A percentile compares a stretch with the other conserved stretches of the same genome.
phyloP scores from a whole-genome alignment of 2,888 invertebrate species.

The Cepaea hortensis region DNA sequence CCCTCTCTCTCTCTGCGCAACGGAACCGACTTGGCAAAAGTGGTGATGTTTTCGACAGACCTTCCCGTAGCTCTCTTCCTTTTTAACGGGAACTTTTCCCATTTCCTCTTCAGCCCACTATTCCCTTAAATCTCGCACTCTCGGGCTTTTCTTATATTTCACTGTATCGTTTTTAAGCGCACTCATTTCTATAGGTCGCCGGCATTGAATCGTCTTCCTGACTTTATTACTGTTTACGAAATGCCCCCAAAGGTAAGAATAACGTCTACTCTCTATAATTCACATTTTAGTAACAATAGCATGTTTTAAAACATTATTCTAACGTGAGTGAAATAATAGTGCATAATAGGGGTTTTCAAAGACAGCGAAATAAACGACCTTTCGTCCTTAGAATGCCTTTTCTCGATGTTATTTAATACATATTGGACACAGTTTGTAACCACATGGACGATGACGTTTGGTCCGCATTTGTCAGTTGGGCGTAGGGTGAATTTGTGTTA shows the following conservation, averaged over 20 bases:
- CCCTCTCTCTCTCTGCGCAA: neutral
- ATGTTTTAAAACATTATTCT: neutral
- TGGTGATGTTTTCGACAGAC: neutral
- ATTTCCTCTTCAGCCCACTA: neutral
- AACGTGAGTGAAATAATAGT: neutral
- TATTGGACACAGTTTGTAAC: neutral
- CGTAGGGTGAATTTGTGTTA: no score
- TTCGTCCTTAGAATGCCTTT: neutral
- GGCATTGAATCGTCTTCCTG: neutral
- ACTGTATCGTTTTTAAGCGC: neutral
- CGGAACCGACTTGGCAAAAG: neutral
- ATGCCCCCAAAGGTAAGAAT: slow-evolving; percentile 13
- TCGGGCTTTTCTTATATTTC: neutral
- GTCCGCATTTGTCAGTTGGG: no score
- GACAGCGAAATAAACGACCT: neutral
- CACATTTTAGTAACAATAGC: neutral
- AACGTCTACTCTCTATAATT: neutral
- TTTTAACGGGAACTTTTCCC: neutral
- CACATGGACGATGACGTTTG: no score
- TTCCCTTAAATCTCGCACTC: neutral
- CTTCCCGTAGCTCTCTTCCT: neutral
- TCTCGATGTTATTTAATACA: neutral
- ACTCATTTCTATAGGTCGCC: neutral
- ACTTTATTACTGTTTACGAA: neutral
- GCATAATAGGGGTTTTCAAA: neutral